phyloP scores from a whole-genome alignment of 2,888 invertebrate genomes.

The Athalia circularis region DNA sequence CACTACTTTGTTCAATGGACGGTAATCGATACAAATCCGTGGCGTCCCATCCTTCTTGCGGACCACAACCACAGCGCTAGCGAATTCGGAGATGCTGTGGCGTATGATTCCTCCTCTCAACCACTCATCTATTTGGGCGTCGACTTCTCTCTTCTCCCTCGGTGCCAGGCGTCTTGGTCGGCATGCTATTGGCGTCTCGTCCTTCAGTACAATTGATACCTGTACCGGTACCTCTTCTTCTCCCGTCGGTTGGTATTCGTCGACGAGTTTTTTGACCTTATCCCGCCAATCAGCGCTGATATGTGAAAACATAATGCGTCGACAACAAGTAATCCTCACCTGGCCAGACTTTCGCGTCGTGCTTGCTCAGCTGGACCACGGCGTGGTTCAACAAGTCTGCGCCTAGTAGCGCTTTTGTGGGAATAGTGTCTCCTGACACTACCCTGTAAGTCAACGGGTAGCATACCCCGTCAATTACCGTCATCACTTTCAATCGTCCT shows the following conservation, averaged over 20 bases:
- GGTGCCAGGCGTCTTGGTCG: neutral
- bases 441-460: slow-evolving; percentile 3
- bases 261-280: neutral
- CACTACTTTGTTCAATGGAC: slow-evolving; percentile 39
- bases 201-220: slow-evolving; percentile 41
- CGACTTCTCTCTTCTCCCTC: slow-evolving; percentile 41
- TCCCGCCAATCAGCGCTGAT: neutral
- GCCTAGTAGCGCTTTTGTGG: neutral
- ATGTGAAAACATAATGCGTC: neutral
- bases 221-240: slow-evolving; percentile 17
- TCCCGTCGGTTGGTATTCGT: slow-evolving; percentile 23
- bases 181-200: slow-evolving; percentile 34
- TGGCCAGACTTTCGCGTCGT: neutral
- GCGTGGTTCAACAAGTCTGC: slow-evolving; percentile 14
- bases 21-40: slow-evolving; percentile 48
- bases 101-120: slow-evolving; percentile 41
- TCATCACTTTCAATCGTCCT: too few species aligned
- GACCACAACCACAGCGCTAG: slow-evolving; percentile 47
- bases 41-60: slow-evolving; percentile 45
- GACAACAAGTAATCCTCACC: too few species aligned
- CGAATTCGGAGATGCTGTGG: slow-evolving; percentile 43
- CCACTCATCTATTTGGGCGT: slow-evolving; percentile 47
- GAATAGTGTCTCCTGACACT: neutral
- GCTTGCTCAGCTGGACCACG: neutral
- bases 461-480: neutral